Evolutionary conservation across 2,113 vertebrate genomes (phyloP).

Genomic region (Eubucco bourcierii): DNA sequence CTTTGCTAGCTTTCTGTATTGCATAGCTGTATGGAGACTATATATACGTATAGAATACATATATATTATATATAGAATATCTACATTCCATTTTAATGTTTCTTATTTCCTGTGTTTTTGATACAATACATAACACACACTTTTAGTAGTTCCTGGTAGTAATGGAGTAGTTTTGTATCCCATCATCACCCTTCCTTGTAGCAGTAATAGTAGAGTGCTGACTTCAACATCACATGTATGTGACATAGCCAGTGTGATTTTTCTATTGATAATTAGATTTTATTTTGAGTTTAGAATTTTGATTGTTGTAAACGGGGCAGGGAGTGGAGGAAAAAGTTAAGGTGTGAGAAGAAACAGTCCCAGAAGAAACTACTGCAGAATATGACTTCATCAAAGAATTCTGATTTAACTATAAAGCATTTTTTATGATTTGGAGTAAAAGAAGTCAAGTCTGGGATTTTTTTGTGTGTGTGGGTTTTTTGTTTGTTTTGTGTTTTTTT

Average conservation of each 20-base stretch:
- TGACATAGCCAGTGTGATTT: not conserved
- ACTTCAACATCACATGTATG: not conserved
- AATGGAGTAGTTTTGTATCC: not conserved
- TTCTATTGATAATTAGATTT: not conserved
- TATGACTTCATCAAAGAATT: not conserved
- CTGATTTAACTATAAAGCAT: not conserved
- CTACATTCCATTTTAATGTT: not conserved
- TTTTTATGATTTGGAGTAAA: not conserved
- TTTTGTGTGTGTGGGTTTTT: too few species aligned
- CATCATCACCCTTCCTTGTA: not conserved
- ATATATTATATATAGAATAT: too few species aligned
- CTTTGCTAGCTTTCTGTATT: not conserved
- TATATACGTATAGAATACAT: too few species aligned
- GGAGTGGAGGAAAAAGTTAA: not conserved
- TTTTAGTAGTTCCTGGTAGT: not conserved
- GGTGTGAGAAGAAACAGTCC: not conserved
- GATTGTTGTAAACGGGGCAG: not conserved
- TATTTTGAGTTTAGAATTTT: not conserved
- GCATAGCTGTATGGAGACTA: fast-evolving
- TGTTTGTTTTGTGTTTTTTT: too few species aligned
- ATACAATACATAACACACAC: not conserved
- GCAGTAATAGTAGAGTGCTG: fast-evolving
- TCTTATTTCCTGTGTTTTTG: not conserved
- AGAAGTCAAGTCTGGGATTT: not conserved
- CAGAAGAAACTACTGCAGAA: not conserved